These are phyloP conservation scores for Meiosimyza platycephala DNA, from an alignment of 2,888 invertebrate genomes.

Conservation along the genomic window DNA sequence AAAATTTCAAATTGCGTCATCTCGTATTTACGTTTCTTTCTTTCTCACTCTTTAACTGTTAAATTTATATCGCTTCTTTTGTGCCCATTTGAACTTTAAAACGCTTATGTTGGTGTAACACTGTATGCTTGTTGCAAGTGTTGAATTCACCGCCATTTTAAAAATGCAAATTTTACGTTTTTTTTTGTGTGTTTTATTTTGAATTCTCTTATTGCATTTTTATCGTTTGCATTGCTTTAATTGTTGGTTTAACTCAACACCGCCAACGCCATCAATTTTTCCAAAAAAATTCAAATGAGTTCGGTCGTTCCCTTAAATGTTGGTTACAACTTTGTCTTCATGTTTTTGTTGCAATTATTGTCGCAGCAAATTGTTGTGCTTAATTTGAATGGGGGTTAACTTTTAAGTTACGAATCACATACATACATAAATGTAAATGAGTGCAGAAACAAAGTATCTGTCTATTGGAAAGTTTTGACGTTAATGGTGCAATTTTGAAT, in stretches of 20 bases:
- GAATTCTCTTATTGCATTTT: conserved; percentile 1
- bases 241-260: conserved; percentile 13
- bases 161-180: conserved; percentile 22
- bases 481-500: no score
- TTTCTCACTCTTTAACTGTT: background rate
- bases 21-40: background rate
- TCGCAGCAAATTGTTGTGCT: background rate
- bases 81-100: background rate
- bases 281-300: conserved; percentile 20
- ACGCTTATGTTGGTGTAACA: conserved; percentile 5
- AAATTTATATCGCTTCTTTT: conserved; percentile 3
- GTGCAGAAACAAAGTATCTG: no score
- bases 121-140: conserved; percentile 1
- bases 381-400: background rate
- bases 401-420: background rate
- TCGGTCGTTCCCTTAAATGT: background rate
- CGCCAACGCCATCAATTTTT: conserved; percentile 1
- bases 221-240: conserved; percentile 23
- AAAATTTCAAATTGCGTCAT: background rate
- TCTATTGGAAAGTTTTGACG: no score
- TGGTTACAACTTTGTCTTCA: background rate
- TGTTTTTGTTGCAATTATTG: background rate
- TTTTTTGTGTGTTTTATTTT: background rate
- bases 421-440: background rate
- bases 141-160: conserved; percentile 8